Evolutionary conservation across 2,797 vertebrate species (phyloP), one percentile per base, ranked within the genome.

Genomic region (Odontamblyopus lacepedii): DNA sequence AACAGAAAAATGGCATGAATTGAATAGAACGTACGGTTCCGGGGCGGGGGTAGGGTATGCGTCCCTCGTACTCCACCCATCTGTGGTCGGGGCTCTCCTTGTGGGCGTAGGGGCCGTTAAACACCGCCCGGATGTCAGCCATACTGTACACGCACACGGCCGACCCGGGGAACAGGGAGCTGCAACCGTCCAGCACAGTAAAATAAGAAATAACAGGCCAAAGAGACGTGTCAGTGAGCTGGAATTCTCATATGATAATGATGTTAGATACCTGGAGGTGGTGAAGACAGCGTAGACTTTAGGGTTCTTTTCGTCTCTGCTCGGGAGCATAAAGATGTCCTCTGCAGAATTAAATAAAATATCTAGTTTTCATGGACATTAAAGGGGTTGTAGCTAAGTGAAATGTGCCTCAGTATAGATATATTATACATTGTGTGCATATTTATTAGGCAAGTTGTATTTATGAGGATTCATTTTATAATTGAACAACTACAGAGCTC

Each of bases 111-210:
- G 97, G 96, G 50, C 98, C 98, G 1, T 98, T 99, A 85, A 99
- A 99, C 55, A 91, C 96, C 0, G 95, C 96, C 78, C 98, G 93
- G 77, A 99, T 96, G 64, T 99, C 96, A 2, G 96, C 95, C 98
- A 99, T 99, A 85, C 93, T 98, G 84, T 98, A 99, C 71, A 98
- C 93, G 80, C 98, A 99, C 65, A 99, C 96, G 0, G 98, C 98
- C 29, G 98, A 99, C 76, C 98, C 98, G 80, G 95, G 96, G 93
- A 99, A 99, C 81, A 99, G 95, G 3, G 97, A 96, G 83, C 98
- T 99, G 90, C 55, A 35, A 27, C 38, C 79, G 78, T 69, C 53
- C 27, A 23, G 8, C 41, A 71, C 69, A 57, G 2, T 23, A 56
- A 26, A 23, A 38, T 38, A 38, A 38, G 23, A 0, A 11, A 3